phyloP scores from a whole-genome alignment of 2,113 vertebrate genomes.

The Aegotheles bennettii region DNA sequence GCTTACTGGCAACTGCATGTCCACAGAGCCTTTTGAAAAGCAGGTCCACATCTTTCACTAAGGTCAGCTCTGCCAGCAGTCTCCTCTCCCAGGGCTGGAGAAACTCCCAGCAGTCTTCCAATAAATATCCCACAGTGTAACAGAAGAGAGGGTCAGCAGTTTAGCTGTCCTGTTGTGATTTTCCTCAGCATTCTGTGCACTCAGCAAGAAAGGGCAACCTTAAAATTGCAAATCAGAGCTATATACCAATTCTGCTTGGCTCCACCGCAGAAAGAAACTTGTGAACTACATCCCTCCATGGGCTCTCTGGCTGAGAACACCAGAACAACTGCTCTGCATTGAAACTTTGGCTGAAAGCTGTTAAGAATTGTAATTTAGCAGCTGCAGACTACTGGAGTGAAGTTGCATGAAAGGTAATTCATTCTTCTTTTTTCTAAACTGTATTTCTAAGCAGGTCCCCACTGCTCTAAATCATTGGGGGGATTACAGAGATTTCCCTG shows the following conservation, averaged over 20 bases:
- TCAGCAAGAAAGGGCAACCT: neutral
- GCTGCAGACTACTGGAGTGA: neutral
- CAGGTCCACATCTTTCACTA: neutral
- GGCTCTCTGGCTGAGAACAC: neutral
- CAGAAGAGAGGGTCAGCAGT: accelerated
- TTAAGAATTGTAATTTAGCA: neutral
- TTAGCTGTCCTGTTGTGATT: neutral
- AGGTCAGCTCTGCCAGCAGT: neutral
- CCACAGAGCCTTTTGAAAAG: neutral
- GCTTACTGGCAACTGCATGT: neutral
- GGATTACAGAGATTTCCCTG: neutral
- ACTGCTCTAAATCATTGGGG: neutral
- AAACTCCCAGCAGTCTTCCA: neutral
- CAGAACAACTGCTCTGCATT: neutral
- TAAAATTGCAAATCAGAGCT: neutral
- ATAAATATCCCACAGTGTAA: neutral
- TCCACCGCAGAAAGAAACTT: neutral
- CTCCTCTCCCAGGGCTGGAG: neutral
- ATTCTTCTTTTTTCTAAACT: neutral
- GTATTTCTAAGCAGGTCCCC: neutral
- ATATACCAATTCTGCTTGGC: neutral
- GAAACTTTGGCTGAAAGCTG: neutral
- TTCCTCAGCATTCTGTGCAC: neutral
- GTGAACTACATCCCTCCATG: neutral
- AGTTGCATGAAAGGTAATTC: neutral